These are phyloP conservation scores for Tetragnatha versicolor DNA, from an alignment of 1,140 invertebrate genomes.

Conservation along the genomic window DNA sequence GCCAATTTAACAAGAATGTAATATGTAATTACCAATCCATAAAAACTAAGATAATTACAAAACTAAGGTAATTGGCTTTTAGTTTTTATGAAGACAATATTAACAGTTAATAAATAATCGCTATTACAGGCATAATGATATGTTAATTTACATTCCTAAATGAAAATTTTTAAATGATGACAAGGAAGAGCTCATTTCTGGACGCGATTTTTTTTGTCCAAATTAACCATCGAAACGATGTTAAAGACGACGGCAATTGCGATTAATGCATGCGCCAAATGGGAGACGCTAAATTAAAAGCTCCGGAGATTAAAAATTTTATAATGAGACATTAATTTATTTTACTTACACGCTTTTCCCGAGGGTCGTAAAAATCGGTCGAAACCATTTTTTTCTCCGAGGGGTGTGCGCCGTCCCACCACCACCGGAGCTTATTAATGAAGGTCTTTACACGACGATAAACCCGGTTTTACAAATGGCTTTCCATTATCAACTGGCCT, in stretches of 20 bases:
- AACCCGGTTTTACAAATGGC: slow-evolving; percentile 53
- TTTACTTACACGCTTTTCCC: slow-evolving; percentile 13
- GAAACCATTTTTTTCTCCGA: background rate
- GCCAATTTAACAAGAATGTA: too few species aligned
- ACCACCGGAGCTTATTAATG: slow-evolving; percentile 32
- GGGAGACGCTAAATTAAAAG: slow-evolving; percentile 37
- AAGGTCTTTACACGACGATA: slow-evolving; percentile 50
- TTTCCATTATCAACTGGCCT: slow-evolving; percentile 45
- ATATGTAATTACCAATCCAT: too few species aligned
- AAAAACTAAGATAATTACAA: too few species aligned
- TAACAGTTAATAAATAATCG: background rate
- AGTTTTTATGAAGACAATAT: too few species aligned
- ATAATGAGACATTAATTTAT: slow-evolving; percentile 31
- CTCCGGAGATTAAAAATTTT: slow-evolving; percentile 31
- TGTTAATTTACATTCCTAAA: background rate
- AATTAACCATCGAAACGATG: too few species aligned
- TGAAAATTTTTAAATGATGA: background rate
- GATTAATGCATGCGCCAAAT: slow-evolving; percentile 30
- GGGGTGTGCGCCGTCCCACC: background rate
- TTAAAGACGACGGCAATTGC: too few species aligned
- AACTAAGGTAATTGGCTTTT: too few species aligned
- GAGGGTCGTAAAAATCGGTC: slow-evolving; percentile 15
- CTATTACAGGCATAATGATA: background rate
- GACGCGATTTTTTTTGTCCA: too few species aligned
- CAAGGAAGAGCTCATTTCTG: background rate